phyloP scores from a whole-genome alignment of 2,113 vertebrate species.

The Podocnemis expansa region DNA sequence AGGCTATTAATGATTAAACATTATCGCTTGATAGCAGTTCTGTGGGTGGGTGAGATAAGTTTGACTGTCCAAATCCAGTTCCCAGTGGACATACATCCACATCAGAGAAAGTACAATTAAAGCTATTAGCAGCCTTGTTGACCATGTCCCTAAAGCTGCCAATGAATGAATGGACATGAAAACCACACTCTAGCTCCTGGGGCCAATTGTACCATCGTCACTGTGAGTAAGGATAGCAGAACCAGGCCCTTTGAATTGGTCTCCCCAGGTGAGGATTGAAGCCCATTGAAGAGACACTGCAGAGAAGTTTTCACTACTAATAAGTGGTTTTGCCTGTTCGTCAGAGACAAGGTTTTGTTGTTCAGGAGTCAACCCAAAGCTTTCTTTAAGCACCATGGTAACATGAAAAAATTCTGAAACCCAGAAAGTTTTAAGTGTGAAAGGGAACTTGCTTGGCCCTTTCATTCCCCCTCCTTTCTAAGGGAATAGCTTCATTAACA shows the following conservation, averaged over 20 bases:
- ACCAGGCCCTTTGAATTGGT: neutral
- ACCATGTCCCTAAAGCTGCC: neutral
- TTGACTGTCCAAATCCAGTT: neutral
- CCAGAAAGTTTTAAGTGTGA: neutral
- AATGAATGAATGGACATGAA: neutral
- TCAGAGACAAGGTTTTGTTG: neutral
- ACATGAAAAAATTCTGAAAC: neutral
- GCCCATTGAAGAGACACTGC: neutral
- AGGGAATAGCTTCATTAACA: neutral
- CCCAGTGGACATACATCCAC: neutral
- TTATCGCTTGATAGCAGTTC: neutral
- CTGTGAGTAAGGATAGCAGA: neutral
- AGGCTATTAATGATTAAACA: neutral
- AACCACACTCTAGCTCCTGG: neutral
- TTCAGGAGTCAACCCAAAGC: neutral
- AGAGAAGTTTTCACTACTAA: neutral
- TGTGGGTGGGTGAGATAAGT: neutral
- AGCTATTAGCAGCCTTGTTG: neutral
- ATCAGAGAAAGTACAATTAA: neutral
- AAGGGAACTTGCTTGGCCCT: neutral
- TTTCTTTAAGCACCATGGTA: slow-evolving; percentile 21
- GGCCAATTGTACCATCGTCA: neutral
- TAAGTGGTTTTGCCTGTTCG: neutral
- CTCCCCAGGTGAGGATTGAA: neutral
- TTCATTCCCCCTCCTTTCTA: slow-evolving; percentile 6